Evolutionary conservation across 2,797 vertebrate genomes (phyloP), one percentile per base, ranked within the genome.

Genomic region (Rhincodon typus): DNA sequence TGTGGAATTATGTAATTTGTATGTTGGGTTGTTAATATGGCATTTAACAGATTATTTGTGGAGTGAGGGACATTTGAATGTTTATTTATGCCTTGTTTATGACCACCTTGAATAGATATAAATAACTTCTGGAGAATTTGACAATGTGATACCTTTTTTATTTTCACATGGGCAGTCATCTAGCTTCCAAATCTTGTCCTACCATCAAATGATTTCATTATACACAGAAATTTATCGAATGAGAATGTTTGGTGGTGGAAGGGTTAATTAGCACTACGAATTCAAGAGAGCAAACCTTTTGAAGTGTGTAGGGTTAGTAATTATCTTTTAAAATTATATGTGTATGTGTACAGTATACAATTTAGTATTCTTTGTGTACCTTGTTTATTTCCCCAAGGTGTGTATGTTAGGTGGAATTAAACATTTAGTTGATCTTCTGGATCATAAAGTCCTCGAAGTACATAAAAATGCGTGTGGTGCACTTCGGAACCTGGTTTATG

Each of bases 381-480:
- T 91, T 62, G 86, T 34, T 91, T 93, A 69, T 93, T 69, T 93
- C 7, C 62, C n/a, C 62, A 96, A 99, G 99, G 99, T 99, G 0
- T 99, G 99, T 96, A 97, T 98, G 94, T 97, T 99, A 3, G 99
- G 99, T 77, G 99, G 99, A 42, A 98, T 99, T 97, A 99, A 99
- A 97, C 98, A 99, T 97, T 97, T 99, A 96, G 99, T 99, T 96
- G 99, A 99, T 96, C 98, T 99, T 74, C 96, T 99, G 95, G 99
- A 99, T 97, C 98, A 99, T 97, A 98, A 99, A 96, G 98, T 98
- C 38, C 97, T 99, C 57, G 99, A 99, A 96, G 99, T 99, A 96
- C 99, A 99, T 98, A 98, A 97, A 97, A 99, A 99, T 23, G 98
- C 99, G 3, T 99, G 99, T 2, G 99, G 99, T 0, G 99, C 99